phyloP scores from a whole-genome alignment of 2,888 invertebrate genomes.

The Cephus rjabovi region DNA sequence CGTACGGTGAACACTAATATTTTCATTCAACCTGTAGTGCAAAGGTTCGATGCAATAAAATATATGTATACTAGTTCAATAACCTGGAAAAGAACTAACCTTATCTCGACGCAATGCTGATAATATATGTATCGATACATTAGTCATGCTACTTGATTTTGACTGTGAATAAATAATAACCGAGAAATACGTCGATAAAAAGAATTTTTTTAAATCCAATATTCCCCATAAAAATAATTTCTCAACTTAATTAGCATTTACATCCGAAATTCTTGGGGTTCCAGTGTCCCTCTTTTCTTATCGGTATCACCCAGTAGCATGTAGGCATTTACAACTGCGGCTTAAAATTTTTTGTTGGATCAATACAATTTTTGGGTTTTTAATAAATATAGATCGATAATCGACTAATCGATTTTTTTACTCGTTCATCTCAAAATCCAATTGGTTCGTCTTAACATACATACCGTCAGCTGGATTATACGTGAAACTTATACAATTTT shows the following conservation, averaged over 20 bases:
- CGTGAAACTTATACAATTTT: neutral
- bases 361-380: neutral
- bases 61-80: conserved; percentile 1
- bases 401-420: neutral
- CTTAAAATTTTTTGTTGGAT: too few relatives aligned
- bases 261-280: too few relatives aligned
- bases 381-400: neutral
- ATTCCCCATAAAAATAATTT: too few relatives aligned
- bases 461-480: neutral
- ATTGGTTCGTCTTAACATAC: fast-evolving
- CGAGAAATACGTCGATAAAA: too few relatives aligned
- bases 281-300: too few relatives aligned
- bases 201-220: too few relatives aligned
- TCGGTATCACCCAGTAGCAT: too few relatives aligned
- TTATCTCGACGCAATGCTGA: neutral
- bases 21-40: conserved; percentile 14
- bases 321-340: too few relatives aligned
- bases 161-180: too few relatives aligned
- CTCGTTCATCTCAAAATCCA: neutral
- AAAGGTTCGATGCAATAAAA: conserved; percentile 6
- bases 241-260: too few relatives aligned
- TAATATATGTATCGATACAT: conserved; percentile 5
- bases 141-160: too few relatives aligned
- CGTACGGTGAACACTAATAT: conserved; percentile 7
- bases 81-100: neutral